Percentiles rank a stretch among this genome's conserved stretches.
These are phyloP conservation scores for Micrasema longulum DNA, from an alignment of 1,140 invertebrate species.

Conservation along the genomic window DNA sequence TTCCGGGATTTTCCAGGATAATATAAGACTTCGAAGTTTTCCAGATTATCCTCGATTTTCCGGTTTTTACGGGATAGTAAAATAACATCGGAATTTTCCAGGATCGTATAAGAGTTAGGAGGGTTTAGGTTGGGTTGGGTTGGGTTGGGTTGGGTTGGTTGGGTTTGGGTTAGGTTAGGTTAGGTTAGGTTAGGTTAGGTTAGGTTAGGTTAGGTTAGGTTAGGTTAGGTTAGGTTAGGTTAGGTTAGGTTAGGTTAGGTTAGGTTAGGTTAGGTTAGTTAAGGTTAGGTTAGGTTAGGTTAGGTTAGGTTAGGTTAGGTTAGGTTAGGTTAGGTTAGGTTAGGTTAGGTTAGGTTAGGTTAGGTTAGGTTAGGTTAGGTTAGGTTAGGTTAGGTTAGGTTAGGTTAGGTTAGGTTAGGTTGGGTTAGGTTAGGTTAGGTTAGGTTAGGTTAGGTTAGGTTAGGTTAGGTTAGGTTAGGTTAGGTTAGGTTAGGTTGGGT, in stretches of 20 bases:
- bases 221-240: not conserved
- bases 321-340: slow-evolving; percentile 43
- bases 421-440: slow-evolving; percentile 43
- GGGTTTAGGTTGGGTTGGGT: too few relatives aligned
- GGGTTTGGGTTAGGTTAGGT: too few relatives aligned
- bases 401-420: slow-evolving; percentile 51
- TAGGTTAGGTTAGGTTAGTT: slow-evolving; percentile 20
- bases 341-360: slow-evolving; percentile 46
- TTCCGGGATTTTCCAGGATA: too few relatives aligned
- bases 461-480: slow-evolving; percentile 40
- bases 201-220: slow-evolving; percentile 36
- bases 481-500: too few relatives aligned
- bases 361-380: slow-evolving; percentile 44
- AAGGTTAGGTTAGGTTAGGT: slow-evolving; percentile 46
- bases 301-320: slow-evolving; percentile 46
- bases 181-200: too few relatives aligned
- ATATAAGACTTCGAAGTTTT: too few relatives aligned
- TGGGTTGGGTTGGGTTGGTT: too few relatives aligned
- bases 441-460: slow-evolving; percentile 37
- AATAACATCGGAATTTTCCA: too few relatives aligned
- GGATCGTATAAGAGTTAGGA: too few relatives aligned
- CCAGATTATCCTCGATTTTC: too few relatives aligned
- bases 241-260: slow-evolving; percentile 6
- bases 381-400: slow-evolving; percentile 52
- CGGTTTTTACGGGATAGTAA: too few relatives aligned